phyloP scores from a whole-genome alignment of 2,888 invertebrate species.

The Hemaris fuciformis region DNA sequence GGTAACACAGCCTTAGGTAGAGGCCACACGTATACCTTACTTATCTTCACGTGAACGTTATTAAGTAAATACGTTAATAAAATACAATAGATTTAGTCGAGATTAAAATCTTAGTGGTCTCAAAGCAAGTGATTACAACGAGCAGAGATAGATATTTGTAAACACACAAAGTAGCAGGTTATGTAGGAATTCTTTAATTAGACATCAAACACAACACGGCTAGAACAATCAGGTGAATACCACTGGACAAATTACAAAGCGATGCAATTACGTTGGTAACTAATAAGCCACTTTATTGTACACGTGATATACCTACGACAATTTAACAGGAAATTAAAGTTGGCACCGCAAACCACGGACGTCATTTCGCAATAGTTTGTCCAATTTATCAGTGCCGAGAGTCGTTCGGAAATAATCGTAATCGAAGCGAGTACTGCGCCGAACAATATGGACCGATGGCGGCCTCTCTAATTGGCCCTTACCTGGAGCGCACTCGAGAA shows the following conservation, averaged over 20 bases:
- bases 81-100: background rate
- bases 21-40: no score
- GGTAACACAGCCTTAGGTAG: no score
- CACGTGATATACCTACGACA: conserved; percentile 52
- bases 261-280: conserved; percentile 36
- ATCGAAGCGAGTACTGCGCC: conserved; percentile 74
- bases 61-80: background rate
- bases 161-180: conserved; percentile 15
- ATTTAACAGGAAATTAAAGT: conserved; percentile 70
- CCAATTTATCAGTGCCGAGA: conserved; percentile 78
- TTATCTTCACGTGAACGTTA: background rate
- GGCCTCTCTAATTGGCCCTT: conserved; percentile 81
- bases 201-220: background rate
- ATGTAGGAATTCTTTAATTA: conserved; percentile 13
- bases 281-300: conserved; percentile 29
- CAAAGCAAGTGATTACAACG: background rate
- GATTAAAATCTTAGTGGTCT: conserved; percentile 13
- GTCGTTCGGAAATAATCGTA: conserved; percentile 79
- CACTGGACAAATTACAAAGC: conserved; percentile 30
- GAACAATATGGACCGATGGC: conserved; percentile 81
- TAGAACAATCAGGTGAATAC: conserved; percentile 7
- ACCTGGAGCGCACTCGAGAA: conserved; percentile 82
- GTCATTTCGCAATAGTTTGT: conserved; percentile 78
- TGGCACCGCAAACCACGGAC: conserved; percentile 64
- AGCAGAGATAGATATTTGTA: conserved; percentile 13